Evolutionary conservation across 53 echinoderm and acorn worm species (phyloP), one percentile per base, ranked within the genome.

Genomic region (Paelopatides confundens): DNA sequence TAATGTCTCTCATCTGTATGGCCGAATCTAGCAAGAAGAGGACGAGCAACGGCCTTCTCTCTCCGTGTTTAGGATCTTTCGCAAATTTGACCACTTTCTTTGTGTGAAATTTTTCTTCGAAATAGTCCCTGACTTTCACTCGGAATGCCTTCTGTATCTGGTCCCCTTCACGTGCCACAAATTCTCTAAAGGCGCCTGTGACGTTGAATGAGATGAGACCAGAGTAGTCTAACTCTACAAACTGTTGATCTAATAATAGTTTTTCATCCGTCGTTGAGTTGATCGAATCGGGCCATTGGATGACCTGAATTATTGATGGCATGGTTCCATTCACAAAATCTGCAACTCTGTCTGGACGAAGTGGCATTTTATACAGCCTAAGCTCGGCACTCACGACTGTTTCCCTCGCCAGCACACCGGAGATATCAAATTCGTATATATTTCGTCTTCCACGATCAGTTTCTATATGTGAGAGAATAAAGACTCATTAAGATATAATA

Each of bases 131-230:
- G 47, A 83, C 65, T 43, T 83, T 83, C 5, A 83, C 84, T 24
- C 84, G 37, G 65, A 83, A 83, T 10, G 84, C 84, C 47, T 83
- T 83, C 24, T 83, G 84, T 27, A 63, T 64, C 38, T 83, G 64
- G 47, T 83, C 84, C 9, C 84, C 84, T 33, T 83, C 84, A 2
- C 38, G 32, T 9, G 84, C 84, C 18, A 27, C 40, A 29, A 83
- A 69, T 29, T 82, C 54, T 47, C 67, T 15, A 35, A 94, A 96
- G 65, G 96, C 96, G 49, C 89, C 53, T 31, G 93, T 93, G 81
- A 96, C 94, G 87, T 94, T 93, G 71, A 96, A 96, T 35, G 91
- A 88, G 67, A 96, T 76, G 64, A 92, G 93, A 38, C 96, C 94
- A 34, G 83, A 76, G 71, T 91, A 86, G 49, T 88, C 71, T 9